Base-by-base conservation (phyloP, 2,888 invertebrate species). In the Geophilus truncorum region DNA sequence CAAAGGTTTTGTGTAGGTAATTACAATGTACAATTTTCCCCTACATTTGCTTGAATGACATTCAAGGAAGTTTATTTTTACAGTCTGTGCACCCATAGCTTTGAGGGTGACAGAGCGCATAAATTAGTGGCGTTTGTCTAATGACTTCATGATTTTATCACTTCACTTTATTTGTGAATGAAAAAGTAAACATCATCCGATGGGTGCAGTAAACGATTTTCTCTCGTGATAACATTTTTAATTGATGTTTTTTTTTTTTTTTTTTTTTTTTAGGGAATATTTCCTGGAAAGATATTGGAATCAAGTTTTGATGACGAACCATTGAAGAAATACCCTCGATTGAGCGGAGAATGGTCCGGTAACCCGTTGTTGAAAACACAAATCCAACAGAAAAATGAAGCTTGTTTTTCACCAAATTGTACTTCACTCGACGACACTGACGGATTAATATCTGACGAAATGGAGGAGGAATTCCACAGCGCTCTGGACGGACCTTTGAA, bases 221-320 rank as follows among this genome's bases (percentile, higher is more conserved):
- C 18, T 77, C 40, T 70, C 21, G 57, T 57, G 25, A 34, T 79
- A 70, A 18, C 18, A 45, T 45, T n/a, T 45, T n/a, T n/a, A 5
- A 45, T 45, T 45, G 18, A 45, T 45, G 9, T 40, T 6, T 23
- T 18, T 75, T 75, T 28, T 28, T 82, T 81, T 80, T 84, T 83
- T 40, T 18, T 83, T 83, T 79, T 85, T 82, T 89, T 90, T 81
- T 90, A 92, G 92, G 90, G 89, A 85, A 89, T 89, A 28, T 32
- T 80, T 23, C 62, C 62, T 30, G 70, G 40, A 62, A 23, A 28
- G 86, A 87, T 84, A 91, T 91, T 82, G 91, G 92, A 86, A 21
- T 92, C 89, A 83, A 90, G 89, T 85, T 89, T 92, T 85, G 92
- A 93, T 90, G 92, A 92, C 87, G 93, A 93, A 85, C 93, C 93